Conservation (phyloP, 2,113 vertebrate genomes). For the Cyphomyrus plagiostoma region DNA sequence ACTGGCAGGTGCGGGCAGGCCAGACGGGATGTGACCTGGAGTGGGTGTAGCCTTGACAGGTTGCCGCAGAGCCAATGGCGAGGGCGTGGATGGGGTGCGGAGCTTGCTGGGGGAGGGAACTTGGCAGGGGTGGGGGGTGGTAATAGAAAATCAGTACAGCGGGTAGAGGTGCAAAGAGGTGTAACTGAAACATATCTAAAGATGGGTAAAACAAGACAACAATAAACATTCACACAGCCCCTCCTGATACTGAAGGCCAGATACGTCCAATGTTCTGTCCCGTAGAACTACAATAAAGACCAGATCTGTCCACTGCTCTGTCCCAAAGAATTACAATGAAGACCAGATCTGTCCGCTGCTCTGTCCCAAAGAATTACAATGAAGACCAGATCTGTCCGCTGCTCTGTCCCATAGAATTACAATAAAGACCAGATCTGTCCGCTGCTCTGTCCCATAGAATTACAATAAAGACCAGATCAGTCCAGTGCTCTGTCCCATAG, state of each 20-base stretch:
- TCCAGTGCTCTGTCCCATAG: too few relatives aligned
- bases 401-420: not conserved
- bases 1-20: constrained; percentile 54
- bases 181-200: not conserved
- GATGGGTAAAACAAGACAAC: not conserved
- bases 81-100: constrained; percentile 78
- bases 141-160: constrained; percentile 24
- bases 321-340: not conserved
- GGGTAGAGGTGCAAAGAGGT: not conserved
- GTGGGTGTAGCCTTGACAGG: constrained; percentile 83
- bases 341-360: not conserved
- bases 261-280: not conserved
- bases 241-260: not conserved
- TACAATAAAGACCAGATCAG: not conserved
- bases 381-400: not conserved
- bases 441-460: not conserved
- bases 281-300: not conserved
- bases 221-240: not conserved
- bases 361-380: too few relatives aligned
- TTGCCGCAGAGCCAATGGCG: constrained; percentile 86
- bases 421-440: not conserved
- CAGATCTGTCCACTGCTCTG: not conserved
- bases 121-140: constrained; percentile 47
- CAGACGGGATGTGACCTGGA: constrained; percentile 61
- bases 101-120: constrained; percentile 94